Evolutionary conservation across 2,888 invertebrate species (phyloP), one percentile per base, ranked within the genome.

Genomic region (Erannis defoliaria): DNA sequence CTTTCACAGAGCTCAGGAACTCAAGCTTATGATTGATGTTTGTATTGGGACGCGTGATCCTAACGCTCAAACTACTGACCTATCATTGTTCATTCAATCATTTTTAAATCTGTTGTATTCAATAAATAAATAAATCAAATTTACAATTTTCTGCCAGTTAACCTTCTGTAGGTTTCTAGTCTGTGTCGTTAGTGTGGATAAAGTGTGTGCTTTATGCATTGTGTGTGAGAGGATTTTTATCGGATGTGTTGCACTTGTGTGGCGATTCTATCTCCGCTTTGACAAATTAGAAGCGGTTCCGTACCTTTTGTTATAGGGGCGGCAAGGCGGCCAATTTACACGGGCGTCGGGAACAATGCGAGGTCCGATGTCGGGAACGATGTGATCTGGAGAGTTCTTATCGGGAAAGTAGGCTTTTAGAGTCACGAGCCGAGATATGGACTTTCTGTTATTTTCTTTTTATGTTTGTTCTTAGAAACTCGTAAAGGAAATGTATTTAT

Each of bases 221-320:
- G 42, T 55, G 50, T 50, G 57, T 10, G 29, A 35, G 35, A 18
- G 45, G 45, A 51, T 55, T 59, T 63, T 62, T 67, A 67, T 67
- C 59, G 54, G 29, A 42, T 37, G 40, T 58, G 50, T 54, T 56
- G 62, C 59, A 65, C 42, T 66, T 55, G 58, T 60, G 66, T 48
- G 60, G 51, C 35, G 67, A 62, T 59, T 55, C 50, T 67, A 64
- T 67, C 60, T 62, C 42, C 29, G 50, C 43, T 67, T 62, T 64
- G 64, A 64, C 60, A 62, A 67, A 67, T 67, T 64, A 59, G 62
- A 57, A 46, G 48, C 51, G 48, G 42, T 51, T 26, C 43, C 45
- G 46, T 37, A 14, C 62, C 62, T 62, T 56, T 62, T 62, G 56
- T 62, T 42, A 19, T 10, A 40, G n/a, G 46, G 53, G 33, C n/a